These are phyloP conservation scores for Trichonephila clavipes DNA, from an alignment of 1,140 invertebrate genomes.

Conservation along the genomic window DNA sequence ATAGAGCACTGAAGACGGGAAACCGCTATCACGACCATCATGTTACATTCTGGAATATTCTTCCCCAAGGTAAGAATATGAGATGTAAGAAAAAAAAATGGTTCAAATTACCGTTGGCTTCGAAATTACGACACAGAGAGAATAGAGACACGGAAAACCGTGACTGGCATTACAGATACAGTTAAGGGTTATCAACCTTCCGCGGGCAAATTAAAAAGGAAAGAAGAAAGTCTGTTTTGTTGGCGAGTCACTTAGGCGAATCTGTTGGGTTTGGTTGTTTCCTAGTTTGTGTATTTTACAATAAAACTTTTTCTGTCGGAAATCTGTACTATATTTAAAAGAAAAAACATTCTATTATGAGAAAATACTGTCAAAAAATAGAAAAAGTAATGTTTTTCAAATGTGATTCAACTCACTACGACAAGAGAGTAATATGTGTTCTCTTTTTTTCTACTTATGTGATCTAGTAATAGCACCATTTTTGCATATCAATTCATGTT, in stretches of 20 bases:
- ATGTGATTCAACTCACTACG: not conserved
- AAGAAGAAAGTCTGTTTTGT: conserved; percentile 19
- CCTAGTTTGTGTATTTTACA: not conserved
- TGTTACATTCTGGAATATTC: conserved; percentile 39
- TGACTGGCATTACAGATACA: conserved; percentile 47
- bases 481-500: too few species aligned
- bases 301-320: not conserved
- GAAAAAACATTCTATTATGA: not conserved
- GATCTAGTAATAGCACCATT: too few species aligned
- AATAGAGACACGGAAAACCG: conserved; percentile 50
- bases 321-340: not conserved
- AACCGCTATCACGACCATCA: conserved; percentile 50
- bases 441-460: too few species aligned
- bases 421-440: too few species aligned
- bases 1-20: conserved; percentile 38
- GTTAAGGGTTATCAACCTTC: conserved; percentile 65
- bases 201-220: conserved; percentile 22
- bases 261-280: not conserved
- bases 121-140: conserved; percentile 9
- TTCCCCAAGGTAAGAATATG: not conserved
- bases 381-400: not conserved
- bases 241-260: not conserved
- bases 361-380: not conserved
- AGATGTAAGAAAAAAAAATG: conserved; percentile 17
- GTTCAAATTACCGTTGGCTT: conserved; percentile 57